A percentile compares a stretch with the other conserved stretches of the same genome.
Conservation (phyloP, 2,888 invertebrate species). For the Sepiola atlantica region DNA sequence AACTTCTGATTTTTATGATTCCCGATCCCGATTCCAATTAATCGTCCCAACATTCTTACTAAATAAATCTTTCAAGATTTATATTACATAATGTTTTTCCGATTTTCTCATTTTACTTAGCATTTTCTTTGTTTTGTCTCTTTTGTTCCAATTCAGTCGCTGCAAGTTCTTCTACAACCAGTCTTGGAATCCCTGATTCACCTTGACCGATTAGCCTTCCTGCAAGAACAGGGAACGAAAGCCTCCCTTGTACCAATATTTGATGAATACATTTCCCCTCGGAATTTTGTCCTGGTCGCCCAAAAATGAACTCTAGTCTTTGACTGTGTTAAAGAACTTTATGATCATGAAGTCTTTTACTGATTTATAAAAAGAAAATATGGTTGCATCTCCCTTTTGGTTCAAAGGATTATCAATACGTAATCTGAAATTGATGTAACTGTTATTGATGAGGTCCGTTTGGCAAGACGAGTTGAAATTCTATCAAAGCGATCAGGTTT, state of each 20-base stretch:
- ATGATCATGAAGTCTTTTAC: not conserved
- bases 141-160: slow-evolving; percentile 57
- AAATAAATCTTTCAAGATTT: no score
- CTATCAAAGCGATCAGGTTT: no score
- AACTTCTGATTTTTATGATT: no score
- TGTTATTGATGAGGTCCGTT: no score
- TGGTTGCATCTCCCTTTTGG: no score
- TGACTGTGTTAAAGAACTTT: not conserved
- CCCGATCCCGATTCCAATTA: no score
- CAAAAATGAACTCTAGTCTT: not conserved
- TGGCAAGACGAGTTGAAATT: no score
- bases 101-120: slow-evolving; percentile 50
- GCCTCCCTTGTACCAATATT: slow-evolving; percentile 64
- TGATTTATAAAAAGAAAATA: not conserved
- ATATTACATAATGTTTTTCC: not conserved
- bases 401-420: not conserved
- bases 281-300: slow-evolving; percentile 67
- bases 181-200: slow-evolving; percentile 67
- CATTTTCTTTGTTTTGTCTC: slow-evolving; percentile 51
- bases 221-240: slow-evolving; percentile 59
- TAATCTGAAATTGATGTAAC: no score
- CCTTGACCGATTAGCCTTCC: slow-evolving; percentile 62
- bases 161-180: slow-evolving; percentile 69
- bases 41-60: no score
- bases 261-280: slow-evolving; percentile 68